Conservation (phyloP, 1,140 invertebrate genomes). For the Rhopalosiphum padi region DNA sequence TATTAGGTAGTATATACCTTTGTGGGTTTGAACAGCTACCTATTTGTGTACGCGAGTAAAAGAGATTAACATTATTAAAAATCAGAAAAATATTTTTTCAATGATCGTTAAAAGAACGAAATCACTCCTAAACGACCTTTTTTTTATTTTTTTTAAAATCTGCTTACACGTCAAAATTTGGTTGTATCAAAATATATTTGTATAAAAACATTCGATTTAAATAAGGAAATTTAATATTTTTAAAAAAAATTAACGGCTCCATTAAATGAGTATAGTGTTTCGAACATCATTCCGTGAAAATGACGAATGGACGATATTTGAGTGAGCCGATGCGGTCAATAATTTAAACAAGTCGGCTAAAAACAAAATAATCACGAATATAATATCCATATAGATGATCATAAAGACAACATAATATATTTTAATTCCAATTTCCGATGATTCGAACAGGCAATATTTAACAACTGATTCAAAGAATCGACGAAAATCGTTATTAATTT, state of each 20-base stretch:
- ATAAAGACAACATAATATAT: slow-evolving; percentile 4
- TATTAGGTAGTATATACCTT: background rate
- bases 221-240: slow-evolving; percentile 33
- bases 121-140: background rate
- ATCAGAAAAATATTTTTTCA: background rate
- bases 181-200: background rate
- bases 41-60: background rate
- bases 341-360: background rate
- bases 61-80: background rate
- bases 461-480: slow-evolving; percentile 30
- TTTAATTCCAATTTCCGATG: slow-evolving; percentile 11
- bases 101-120: background rate
- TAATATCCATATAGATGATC: background rate
- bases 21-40: background rate
- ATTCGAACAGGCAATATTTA: slow-evolving; percentile 22
- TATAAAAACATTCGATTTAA: background rate
- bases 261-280: slow-evolving; percentile 18
- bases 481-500: background rate
- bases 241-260: background rate
- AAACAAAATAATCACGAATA: slow-evolving; percentile 1
- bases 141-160: background rate
- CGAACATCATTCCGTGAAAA: slow-evolving; percentile 27
- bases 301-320: slow-evolving; percentile 34
- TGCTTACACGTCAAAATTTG: background rate
- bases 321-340: background rate